These are phyloP conservation scores for Actinostola sp. DNA, from an alignment of 92 coral and sea anemone genomes.

Conservation along the genomic window DNA sequence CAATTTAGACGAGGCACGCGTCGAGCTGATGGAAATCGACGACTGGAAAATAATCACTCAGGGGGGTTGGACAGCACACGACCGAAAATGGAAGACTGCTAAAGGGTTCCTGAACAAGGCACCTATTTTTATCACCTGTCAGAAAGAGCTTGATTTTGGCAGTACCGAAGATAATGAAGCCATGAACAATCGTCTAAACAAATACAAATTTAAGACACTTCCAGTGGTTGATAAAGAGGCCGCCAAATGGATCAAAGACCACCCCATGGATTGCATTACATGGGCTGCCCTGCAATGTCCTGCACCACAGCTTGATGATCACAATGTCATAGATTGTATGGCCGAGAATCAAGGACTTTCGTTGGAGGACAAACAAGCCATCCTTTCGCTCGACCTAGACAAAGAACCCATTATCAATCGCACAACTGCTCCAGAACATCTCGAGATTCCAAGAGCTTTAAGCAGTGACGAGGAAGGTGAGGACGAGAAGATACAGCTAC, in stretches of 20 bases:
- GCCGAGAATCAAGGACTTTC: no score
- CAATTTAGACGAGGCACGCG: constrained; percentile 14
- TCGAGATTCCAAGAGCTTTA: no score
- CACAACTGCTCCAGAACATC: no score
- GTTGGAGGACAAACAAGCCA: no score
- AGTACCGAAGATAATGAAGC: constrained; percentile 20
- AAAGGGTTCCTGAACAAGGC: constrained; percentile 17
- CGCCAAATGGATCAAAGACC: constrained; percentile 17
- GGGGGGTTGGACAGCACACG: constrained; percentile 29
- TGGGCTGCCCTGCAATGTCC: constrained; percentile 11
- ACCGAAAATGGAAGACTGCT: constrained; percentile 21
- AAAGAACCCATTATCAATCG: no score
- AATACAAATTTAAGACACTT: constrained; percentile 18
- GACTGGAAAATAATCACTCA: constrained; percentile 23
- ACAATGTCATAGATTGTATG: no score
- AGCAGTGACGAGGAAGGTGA: background rate
- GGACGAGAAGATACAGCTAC: background rate
- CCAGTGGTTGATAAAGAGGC: constrained; percentile 6
- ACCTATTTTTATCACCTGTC: constrained; percentile 25
- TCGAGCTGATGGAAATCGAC: constrained; percentile 15
- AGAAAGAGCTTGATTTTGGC: constrained; percentile 31
- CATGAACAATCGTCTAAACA: constrained; percentile 18
- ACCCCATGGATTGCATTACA: constrained; percentile 18
- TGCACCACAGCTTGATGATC: no score
- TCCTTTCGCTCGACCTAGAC: no score